These are phyloP conservation scores for Ligdia adustata DNA, from an alignment of 2,888 invertebrate species.

Conservation along the genomic window DNA sequence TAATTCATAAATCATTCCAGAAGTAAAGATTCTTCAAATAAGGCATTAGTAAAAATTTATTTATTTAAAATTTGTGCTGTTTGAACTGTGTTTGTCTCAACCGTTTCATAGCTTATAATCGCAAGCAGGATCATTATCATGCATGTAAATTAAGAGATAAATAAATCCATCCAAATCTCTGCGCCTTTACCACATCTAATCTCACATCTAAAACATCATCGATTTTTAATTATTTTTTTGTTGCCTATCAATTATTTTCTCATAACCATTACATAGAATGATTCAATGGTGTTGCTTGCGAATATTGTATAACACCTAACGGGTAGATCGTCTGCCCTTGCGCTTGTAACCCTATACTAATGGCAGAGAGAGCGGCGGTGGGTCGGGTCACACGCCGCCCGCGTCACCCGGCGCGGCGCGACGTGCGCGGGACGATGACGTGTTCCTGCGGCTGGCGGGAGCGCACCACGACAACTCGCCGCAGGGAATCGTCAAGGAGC, in stretches of 20 bases:
- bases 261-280: background rate
- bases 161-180: too few relatives aligned
- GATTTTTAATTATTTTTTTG: too few relatives aligned
- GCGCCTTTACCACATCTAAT: too few relatives aligned
- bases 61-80: too few relatives aligned
- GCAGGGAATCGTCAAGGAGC: slow-evolving; percentile 78
- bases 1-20: too few relatives aligned
- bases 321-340: slow-evolving; percentile 7
- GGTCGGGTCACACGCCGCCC: slow-evolving; percentile 78
- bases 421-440: slow-evolving; percentile 87
- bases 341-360: slow-evolving; percentile 36
- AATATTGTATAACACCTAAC: slow-evolving; percentile 8
- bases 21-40: too few relatives aligned
- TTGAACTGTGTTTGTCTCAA: background rate
- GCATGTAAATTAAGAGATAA: background rate
- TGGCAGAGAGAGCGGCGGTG: slow-evolving; percentile 61
- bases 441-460: slow-evolving; percentile 89
- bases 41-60: too few relatives aligned
- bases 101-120: slow-evolving; percentile 5
- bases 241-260: too few relatives aligned
- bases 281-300: slow-evolving; percentile 12
- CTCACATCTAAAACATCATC: too few relatives aligned
- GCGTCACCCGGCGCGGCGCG: slow-evolving; percentile 82
- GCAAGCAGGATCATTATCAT: slow-evolving; percentile 13
- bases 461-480: slow-evolving; percentile 71